These are phyloP conservation scores for Chondrilla cf. caribensis DNA, from an alignment of 37 sponge, comb jelly and placozoan species.

Conservation along the genomic window DNA sequence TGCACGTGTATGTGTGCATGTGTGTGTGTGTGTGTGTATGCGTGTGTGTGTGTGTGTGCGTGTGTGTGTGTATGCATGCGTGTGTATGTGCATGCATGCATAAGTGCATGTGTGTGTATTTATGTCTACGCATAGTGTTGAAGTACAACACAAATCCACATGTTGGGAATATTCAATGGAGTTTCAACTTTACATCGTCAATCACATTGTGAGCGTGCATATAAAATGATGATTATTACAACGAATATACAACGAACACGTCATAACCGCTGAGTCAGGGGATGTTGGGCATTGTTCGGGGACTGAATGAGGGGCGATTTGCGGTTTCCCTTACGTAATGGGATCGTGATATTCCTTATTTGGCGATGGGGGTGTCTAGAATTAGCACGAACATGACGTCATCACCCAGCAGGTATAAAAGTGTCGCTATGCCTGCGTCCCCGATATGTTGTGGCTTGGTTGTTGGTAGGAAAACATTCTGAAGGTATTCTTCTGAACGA, in stretches of 20 bases:
- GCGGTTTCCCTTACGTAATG: slow-evolving; percentile 23
- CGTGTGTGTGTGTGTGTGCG: slow-evolving; percentile 8
- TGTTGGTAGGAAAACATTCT: not conserved
- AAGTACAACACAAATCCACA: too few relatives aligned
- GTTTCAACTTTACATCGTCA: too few relatives aligned
- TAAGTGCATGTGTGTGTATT: too few relatives aligned
- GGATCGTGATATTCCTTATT: not conserved
- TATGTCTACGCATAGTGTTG: too few relatives aligned
- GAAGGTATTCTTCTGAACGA: not conserved
- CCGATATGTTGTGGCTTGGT: not conserved
- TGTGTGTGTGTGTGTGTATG: slow-evolving; percentile 36
- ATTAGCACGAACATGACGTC: not conserved
- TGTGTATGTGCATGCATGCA: too few relatives aligned
- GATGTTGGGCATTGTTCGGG: not conserved
- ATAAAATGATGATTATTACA: too few relatives aligned
- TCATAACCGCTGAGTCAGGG: slow-evolving; percentile 2
- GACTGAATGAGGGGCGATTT: not conserved
- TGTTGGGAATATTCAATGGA: too few relatives aligned
- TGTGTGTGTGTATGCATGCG: not conserved
- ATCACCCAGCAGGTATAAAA: not conserved
- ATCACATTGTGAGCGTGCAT: too few relatives aligned
- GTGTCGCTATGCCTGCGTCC: not conserved
- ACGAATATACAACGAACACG: too few relatives aligned
- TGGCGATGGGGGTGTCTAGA: not conserved
- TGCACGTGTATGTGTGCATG: slow-evolving; percentile 5